These are phyloP conservation scores for Liparis tanakae DNA, from an alignment of 2,797 vertebrate genomes.

Conservation along the genomic window DNA sequence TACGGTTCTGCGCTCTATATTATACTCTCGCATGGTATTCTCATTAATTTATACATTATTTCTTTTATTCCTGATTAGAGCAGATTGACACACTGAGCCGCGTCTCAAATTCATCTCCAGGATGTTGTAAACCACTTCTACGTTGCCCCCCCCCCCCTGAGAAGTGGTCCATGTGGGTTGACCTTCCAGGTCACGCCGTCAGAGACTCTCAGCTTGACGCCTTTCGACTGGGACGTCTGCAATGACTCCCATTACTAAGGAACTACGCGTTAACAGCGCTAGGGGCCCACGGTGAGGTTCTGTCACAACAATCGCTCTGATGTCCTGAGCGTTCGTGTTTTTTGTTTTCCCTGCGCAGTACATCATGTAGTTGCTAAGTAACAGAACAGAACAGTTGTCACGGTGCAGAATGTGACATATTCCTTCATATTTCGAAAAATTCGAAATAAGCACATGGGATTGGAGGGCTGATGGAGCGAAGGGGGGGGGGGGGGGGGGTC, in stretches of 20 bases:
- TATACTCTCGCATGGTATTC: not conserved
- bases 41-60: not conserved
- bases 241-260: conserved; percentile 10
- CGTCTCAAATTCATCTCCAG: not conserved
- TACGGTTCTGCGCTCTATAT: not conserved
- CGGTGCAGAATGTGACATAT: conserved; percentile 13
- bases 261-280: not conserved
- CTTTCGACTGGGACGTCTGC: conserved; percentile 13
- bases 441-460: not conserved
- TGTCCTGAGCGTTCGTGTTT: conserved; percentile 9
- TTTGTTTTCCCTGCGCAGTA: not conserved
- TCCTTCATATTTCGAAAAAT: not conserved
- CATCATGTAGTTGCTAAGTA: conserved; percentile 62
- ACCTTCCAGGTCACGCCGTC: not conserved
- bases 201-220: not conserved
- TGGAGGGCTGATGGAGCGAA: not conserved
- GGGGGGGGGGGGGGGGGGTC: too few species aligned
- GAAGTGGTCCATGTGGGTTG: too few species aligned
- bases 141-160: not conserved
- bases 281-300: not conserved
- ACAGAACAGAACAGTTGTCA: conserved; percentile 31
- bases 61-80: not conserved
- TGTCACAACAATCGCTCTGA: conserved; percentile 6
- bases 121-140: not conserved
- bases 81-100: not conserved